phyloP scores from a whole-genome alignment of 2,888 invertebrate species.

The Azorinus chamasolen region DNA sequence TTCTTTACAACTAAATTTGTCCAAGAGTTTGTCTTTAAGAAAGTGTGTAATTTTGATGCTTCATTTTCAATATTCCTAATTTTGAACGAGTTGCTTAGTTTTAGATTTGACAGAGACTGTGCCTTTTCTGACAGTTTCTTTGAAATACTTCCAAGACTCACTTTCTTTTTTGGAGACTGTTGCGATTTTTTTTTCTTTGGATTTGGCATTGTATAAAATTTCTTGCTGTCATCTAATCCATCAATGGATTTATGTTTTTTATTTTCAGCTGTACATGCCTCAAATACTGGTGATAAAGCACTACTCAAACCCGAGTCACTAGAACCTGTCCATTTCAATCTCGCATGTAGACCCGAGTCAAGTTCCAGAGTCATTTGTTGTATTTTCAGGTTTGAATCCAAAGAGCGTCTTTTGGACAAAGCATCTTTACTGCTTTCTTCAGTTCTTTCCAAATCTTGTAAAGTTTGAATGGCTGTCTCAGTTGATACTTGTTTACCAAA shows the following conservation, averaged over 20 bases:
- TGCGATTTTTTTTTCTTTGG: constrained; percentile 42
- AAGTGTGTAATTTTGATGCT: constrained; percentile 32
- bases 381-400: constrained; percentile 55
- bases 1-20: constrained; percentile 57
- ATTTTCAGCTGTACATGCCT: constrained; percentile 14
- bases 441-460: too few species aligned
- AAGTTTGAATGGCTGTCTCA: too few species aligned
- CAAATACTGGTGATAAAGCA: constrained; percentile 50
- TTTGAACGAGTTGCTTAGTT: constrained; percentile 55
- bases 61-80: constrained; percentile 54
- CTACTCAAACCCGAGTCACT: constrained; percentile 43
- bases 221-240: constrained; percentile 26
- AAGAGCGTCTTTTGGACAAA: constrained; percentile 38
- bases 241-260: constrained; percentile 1
- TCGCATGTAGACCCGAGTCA: constrained; percentile 5
- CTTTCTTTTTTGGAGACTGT: constrained; percentile 28
- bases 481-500: too few species aligned
- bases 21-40: constrained; percentile 49
- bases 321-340: constrained; percentile 13
- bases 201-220: constrained; percentile 55
- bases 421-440: constrained; percentile 13
- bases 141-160: constrained; percentile 50
- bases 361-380: constrained; percentile 36
- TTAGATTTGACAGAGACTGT: constrained; percentile 49
- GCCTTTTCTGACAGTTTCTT: constrained; percentile 56